Evolutionary conservation across 2,113 vertebrate species (phyloP), one percentile per base, ranked within the genome.

Genomic region (Sus scrofa): DNA sequence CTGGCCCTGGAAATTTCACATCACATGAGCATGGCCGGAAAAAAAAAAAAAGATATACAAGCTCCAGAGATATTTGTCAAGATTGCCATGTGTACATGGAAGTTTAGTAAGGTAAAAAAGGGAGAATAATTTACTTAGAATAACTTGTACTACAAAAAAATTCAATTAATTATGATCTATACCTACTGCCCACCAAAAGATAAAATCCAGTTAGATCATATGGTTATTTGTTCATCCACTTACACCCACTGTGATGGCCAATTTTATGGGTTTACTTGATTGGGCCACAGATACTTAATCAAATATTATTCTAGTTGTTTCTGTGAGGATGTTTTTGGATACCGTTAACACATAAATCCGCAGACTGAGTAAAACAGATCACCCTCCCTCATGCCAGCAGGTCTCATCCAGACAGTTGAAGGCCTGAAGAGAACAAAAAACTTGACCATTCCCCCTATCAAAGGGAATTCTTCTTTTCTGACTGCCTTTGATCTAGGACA

Each of bases 51-150:
- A 70, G 32, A 88, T 67, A 54, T 16, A 71, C 8, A 27, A 95
- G 39, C 63, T 86, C 11, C 3, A 86, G 60, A 71, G 54, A 91
- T 0, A 83, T 5, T 2, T 82, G 9, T 65, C 56, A 83, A 60
- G 56, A 87, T 27, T 39, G 65, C 9, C 14, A 79, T 15, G 16
- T 27, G 77, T 13, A 78, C 8, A 26, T 86, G 68, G 39, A 6
- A 94, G 19, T 75, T 92, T 75, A 70, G 2, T 70, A 75, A 75
- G 71, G 19, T 32, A 14, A 7, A 81, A 44, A 89, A 81, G 37
- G 73, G 3, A 87, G 11, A 92, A 32, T 16, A 95, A 83, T 63
- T 90, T 75, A 70, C 79, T 71, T 63, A 85, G 18, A 77, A 96
- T 88, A n/a, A 71, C 7, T 44, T 68, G 63, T 34, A 70, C 19